Base-by-base conservation (phyloP, 2,797 vertebrate genomes). In the Girardinus metallicus region DNA sequence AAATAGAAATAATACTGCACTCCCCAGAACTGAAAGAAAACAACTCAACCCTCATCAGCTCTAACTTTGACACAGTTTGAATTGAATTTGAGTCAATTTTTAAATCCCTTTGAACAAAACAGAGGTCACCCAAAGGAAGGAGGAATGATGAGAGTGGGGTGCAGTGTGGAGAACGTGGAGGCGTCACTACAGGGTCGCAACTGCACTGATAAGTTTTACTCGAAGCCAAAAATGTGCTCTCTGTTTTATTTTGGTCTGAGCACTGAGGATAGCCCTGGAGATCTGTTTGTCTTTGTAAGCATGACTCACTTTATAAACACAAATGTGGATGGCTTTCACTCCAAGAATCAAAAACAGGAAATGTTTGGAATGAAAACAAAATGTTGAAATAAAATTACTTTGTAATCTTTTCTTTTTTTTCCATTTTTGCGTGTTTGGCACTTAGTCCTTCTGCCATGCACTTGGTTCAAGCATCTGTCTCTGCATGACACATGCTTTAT, bases 181-280 rank as follows among this genome's bases (percentile, higher is more conserved):
- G 82, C 79, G 87, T 77, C 78, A 57, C 62, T 79, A 76, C 87
- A 83, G 77, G 44, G 21, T 87, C 77, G 62, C 23, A 73, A 80
- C 79, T 81, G 85, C 77, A 90, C 86, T 87, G 82, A 88, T 31
- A 46, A 70, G 88, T 86, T 90, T 92, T 8, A 76, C 86, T 92
- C 41, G 29, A 77, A 81, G 89, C 85, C 89, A 94, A 81, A 92
- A 90, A 92, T 89, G 87, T 88, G 81, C 83, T 88, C 79, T 86
- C 92, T 89, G 90, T 94, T 93, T 85, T 94, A 92, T 89, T 94
- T 92, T 78, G 47, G 87, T 87, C 80, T 80, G 87, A 90, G 86
- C 91, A 83, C 77, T 70, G 76, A 80, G 60, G 79, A 77, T 44
- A 78, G 78, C 80, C 86, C n/a, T 62, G 43, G 31, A 64, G 51